Evolutionary conservation across 1,140 invertebrate genomes (phyloP), one percentile per base, ranked within the genome.

Genomic region (Phymastichus coffea): DNA sequence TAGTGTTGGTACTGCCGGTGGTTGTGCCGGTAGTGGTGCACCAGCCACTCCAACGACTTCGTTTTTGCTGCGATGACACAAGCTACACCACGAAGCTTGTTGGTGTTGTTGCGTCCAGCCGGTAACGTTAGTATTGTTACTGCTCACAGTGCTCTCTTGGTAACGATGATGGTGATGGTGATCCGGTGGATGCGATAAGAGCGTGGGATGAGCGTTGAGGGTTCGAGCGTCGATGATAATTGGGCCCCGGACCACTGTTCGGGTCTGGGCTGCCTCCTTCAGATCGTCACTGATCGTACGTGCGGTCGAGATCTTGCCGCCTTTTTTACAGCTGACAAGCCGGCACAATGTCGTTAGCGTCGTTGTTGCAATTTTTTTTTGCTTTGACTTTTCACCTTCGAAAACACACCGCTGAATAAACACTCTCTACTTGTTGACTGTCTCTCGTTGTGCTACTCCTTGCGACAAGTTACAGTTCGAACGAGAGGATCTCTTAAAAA

Each of bases 71-170:
- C 65, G 68, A 6, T 35, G 17, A 67, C 75, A 79, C 70, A 66
- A 70, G 69, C 68, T 69, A 66, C 76, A 79, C 74, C 72, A 79
- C n/a, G n/a, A n/a, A n/a, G n/a, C n/a, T n/a, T n/a, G n/a, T 71
- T 74, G 64, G 63, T 54, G 66, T 66, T 28, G 25, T 3, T 26
- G 12, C 3, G 70, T 71, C 71, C 70, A 71, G 65, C 62, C 65
- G 26, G 17, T 35, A 10, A 4, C 30, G 53, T 57, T 61, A 7
- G 41, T 8, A 57, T 38, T 20, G 51, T 65, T 62, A 17, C 59
- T 40, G 37, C 54, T 65, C 65, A 63, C 65, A 60, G 57, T 56
- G 38, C 58, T 55, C 59, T 56, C 43, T 3, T 54, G 53, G 15
- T 61, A 47, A n/a, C 54, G 51, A 10, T 61, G 51, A 10, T 51